Conservation (phyloP, 2,888 invertebrate genomes). For the Acleris emargana region DNA sequence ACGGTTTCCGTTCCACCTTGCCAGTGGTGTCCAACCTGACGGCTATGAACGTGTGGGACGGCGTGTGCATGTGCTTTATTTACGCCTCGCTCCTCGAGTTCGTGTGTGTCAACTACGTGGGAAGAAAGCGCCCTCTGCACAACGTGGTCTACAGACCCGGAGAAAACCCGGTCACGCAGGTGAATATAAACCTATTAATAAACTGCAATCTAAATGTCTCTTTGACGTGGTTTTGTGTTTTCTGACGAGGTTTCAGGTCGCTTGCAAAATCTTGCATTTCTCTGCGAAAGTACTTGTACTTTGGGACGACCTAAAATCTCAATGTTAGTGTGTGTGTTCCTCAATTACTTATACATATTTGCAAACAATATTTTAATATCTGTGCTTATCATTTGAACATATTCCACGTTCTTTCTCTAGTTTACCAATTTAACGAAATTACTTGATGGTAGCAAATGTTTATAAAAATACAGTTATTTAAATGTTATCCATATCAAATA, state of each 20-base stretch:
- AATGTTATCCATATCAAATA: too few relatives aligned
- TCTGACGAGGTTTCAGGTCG: conserved; percentile 28
- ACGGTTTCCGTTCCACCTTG: conserved; percentile 95
- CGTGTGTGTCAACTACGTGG: conserved; percentile 97
- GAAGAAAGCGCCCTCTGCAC: conserved; percentile 93
- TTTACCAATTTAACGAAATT: too few relatives aligned
- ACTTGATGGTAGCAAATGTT: too few relatives aligned
- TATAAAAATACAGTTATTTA: too few relatives aligned
- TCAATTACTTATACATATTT: conserved; percentile 7
- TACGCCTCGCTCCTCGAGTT: conserved; percentile 97
- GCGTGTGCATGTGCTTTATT: conserved; percentile 98
- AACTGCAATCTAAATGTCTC: conserved; percentile 25
- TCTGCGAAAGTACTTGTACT: not conserved
- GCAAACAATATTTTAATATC: too few relatives aligned
- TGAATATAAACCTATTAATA: conserved; percentile 64
- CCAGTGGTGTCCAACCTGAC: conserved; percentile 97
- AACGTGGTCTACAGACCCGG: conserved; percentile 95
- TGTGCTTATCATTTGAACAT: too few relatives aligned
- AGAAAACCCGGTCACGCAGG: conserved; percentile 96
- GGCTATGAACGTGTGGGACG: conserved; percentile 98
- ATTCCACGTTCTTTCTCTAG: too few relatives aligned
- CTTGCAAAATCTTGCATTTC: conserved; percentile 1
- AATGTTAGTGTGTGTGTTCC: conserved; percentile 14
- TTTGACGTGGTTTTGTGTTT: conserved; percentile 37
- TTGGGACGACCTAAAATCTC: conserved; percentile 25